A percentile compares a stretch with the other conserved stretches of the same genome.
These are phyloP conservation scores for Glaucomys volans DNA, from an alignment of 2,113 vertebrate genomes.

Conservation along the genomic window DNA sequence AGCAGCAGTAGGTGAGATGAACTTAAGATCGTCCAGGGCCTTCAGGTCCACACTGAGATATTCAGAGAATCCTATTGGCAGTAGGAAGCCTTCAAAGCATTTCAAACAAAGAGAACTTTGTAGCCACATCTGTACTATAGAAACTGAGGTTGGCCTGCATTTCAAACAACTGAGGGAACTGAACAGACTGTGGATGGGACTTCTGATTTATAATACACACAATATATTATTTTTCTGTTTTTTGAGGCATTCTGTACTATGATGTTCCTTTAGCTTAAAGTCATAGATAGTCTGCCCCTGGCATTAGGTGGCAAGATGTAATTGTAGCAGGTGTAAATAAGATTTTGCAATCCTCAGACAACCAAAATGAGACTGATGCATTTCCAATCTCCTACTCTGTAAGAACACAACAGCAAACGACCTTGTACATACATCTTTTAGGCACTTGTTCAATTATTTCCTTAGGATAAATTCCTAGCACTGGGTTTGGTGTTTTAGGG, in stretches of 20 bases:
- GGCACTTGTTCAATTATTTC: conserved; percentile 60
- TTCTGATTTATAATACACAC: not conserved
- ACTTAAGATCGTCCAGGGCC: not conserved
- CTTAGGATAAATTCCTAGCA: conserved; percentile 65
- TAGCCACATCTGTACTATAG: not conserved
- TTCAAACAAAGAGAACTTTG: not conserved
- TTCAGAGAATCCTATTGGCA: not conserved
- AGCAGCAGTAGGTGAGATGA: not conserved
- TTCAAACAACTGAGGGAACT: not conserved
- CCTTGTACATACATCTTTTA: conserved; percentile 42
- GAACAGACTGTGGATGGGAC: not conserved
- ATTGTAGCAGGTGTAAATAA: conserved; percentile 50
- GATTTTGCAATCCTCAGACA: conserved; percentile 27
- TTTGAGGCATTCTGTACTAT: not conserved
- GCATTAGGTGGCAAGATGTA: not conserved
- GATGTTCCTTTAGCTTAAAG: not conserved
- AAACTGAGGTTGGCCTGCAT: not conserved
- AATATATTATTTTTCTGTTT: not conserved
- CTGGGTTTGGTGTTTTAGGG: conserved; percentile 19
- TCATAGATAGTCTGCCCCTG: not conserved
- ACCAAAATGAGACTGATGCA: conserved; percentile 10
- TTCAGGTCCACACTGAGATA: not conserved
- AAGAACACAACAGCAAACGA: not conserved
- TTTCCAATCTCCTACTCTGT: conserved; percentile 37
- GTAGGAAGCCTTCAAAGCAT: not conserved